Base-by-base conservation (phyloP, 1,140 invertebrate genomes). In the Philaenus spumarius region DNA sequence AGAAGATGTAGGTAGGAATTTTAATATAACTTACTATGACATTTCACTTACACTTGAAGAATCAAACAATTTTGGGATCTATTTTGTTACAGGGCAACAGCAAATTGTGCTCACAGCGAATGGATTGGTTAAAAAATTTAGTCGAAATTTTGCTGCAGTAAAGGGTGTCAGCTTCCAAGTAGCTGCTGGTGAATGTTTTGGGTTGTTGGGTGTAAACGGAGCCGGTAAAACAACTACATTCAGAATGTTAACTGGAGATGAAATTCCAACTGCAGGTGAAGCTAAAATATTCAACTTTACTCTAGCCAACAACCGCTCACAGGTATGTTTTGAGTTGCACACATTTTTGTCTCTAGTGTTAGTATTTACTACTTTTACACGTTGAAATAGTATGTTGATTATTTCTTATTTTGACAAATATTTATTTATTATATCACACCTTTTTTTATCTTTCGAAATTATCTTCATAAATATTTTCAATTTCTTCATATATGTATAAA, bases 161-260 rank as follows among this genome's bases (percentile, higher is more conserved):
- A 78, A 87, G 62, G 80, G 84, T 63, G 69, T 92, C 1, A 85
- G 80, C 67, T 78, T 91, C 55, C 81, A 72, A 9, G 78, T 82
- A n/a, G 75, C 78, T n/a, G 75, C 78, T 11, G 85, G 86, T 2
- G 86, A 96, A 76, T 95, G 92, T 68, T 96, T 96, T 72, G 93
- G 93, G 1, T 73, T 97, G 39, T 75, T 97, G 24, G 93, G 94
- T 11, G 80, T 90, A 2, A 94, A 94, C 71, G 89, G 89, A n/a
- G 88, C 88, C 24, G 85, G 82, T 1, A 88, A 91, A 75, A 93
- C 90, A 1, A 87, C 87, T 5, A 91, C 88, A 1, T 94, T 95
- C 68, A 87, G 88, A 71, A 93, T 94, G 87, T 72, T 94, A 56
- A 95, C 93, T 1, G 93, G 93, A 14, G 63, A 63, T 24, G 55